Base-by-base conservation (phyloP, 2,888 invertebrate species). In the Ormia ochracea region DNA sequence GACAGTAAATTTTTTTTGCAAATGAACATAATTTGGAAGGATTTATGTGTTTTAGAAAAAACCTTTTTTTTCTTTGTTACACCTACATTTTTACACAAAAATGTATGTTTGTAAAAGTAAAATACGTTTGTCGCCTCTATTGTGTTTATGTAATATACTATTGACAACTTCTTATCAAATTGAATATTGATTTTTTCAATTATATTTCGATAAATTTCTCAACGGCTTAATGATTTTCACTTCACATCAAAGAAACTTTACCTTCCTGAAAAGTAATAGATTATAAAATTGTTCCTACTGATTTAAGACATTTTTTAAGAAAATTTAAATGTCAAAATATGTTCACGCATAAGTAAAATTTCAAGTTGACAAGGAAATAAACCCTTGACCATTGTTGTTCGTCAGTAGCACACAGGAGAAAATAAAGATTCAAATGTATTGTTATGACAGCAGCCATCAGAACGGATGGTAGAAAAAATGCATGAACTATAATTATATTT, bases 361-460 rank as follows among this genome's bases (percentile, higher is more conserved):
- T 12, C 19, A 26, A 48, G 52, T 14, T 26, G 50, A 54, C 21
- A 23, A 17, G 52, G 17, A 66, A 61, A 38, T 17, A 68, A 72
- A 68, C 76, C 80, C 63, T 80, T 76, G 76, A 73, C 80, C 76
- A 63, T 76, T 68, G 52, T 72, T 73, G 48, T 56, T 5, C 33
- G 21, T 21, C 19, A 65, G 10, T n/a, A 52, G 21, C 5, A 23
- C 19, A 56, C 14, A 28, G n/a, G 28, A 41, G 9, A 28, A 33
- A 12, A 12, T 3, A 26, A 54, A 54, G 50, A 54, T 31, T n/a
- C 12, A 65, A 43, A 58, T 66, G 26, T 72, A 72, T 81, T 77
- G 73, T 81, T 77, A 58, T 80, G 78, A 72, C 82, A 81, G 75
- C 69, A 45, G 52, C 26, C 31, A 28, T 36, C 17, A 61, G 41